Base-by-base conservation (phyloP, 2,113 vertebrate genomes). In the Pangasianodon gigas region DNA sequence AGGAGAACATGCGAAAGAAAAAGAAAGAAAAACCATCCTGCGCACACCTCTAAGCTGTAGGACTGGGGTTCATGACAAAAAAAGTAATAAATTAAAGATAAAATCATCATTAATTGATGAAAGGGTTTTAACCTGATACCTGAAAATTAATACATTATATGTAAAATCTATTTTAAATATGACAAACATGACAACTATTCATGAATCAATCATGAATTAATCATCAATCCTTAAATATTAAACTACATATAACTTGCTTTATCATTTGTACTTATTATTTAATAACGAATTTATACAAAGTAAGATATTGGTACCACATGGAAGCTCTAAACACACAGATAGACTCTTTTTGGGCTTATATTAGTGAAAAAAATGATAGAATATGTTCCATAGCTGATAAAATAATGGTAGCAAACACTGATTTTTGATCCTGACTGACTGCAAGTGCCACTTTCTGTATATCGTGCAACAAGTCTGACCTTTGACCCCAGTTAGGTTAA, bases 401-500 rank as follows among this genome's bases (percentile, higher is more conserved):
- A 75, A 21, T 48, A 46, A 48, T 29, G 24, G 46, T 29, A 14
- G 9, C 19, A n/a, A 52, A 29, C 29, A 18, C 48, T 54, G 26
- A 81, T n/a, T 51, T 80, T 52, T 26, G 21, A 24, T 0, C 21
- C 24, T 16, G 41, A 75, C 8, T 11, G 44, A 46, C 41, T 46
- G 41, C 26, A 77, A 24, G 44, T 13, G 18, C 6, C 6, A 18
- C 32, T 19, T 41, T 11, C 41, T 48, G 37, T 62, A 48, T 21
- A 62, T 37, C 14, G 62, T 29, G 19, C 44, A 46, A 77, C 26
- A 62, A 24, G 48, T 1, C 24, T 84, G 65, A 84, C 87, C 60
- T 88, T 56, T 62, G 82, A 89, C 71, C 83, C 11, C 84, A 19
- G 46, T 5, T 37, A 48, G 48, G 89, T 71, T 85, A 93, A 88